Base-by-base conservation (phyloP, 1,140 invertebrate genomes). In the Drosophila dunni region DNA sequence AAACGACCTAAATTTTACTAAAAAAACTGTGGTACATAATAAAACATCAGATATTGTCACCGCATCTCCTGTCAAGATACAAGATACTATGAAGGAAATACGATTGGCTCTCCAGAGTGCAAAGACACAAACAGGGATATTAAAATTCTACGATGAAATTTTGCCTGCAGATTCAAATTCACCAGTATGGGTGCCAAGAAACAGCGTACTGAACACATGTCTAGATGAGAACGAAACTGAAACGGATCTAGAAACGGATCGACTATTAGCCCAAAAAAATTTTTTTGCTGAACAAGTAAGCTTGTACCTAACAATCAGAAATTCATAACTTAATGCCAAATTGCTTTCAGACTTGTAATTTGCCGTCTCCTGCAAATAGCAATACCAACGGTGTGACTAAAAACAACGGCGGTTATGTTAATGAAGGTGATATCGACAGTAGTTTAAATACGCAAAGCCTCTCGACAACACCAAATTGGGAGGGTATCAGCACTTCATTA, bases 241-340 rank as follows among this genome's bases (percentile, higher is more conserved):
- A 79, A 97, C 97, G 0, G 97, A 97, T 92, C 93, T 97, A 65
- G 97, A 98, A 93, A 98, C 97, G 13, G 97, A 98, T 93, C 93
- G 97, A 77, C 93, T 98, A 46, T 94, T 98, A 15, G 97, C 97
- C 6, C 97, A 98, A 91, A 96, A 97, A 92, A 96, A 96, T 64
- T 98, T 97, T 92, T 98, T 96, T 88, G 96, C 97, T 88, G 96
- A 97, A 62, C 97, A 97, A 94, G 91, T 92, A 1, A 44, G 68
- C 7, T 9, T 0, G 13, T 13, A 13, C n/a, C 9, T 20, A 20
- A 46, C 7, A 46, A 46, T 20, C 4, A 46, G 6, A 7, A 24
- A 17, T 24, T 29, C 6, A 57, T 42, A 29, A 50, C 6, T 13
- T 5, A 13, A 0, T 53, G 11, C 1, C 15, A 51, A 50, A 17